phyloP scores from a whole-genome alignment of 1,140 invertebrate genomes.

The Rhopalosiphum maidis region DNA sequence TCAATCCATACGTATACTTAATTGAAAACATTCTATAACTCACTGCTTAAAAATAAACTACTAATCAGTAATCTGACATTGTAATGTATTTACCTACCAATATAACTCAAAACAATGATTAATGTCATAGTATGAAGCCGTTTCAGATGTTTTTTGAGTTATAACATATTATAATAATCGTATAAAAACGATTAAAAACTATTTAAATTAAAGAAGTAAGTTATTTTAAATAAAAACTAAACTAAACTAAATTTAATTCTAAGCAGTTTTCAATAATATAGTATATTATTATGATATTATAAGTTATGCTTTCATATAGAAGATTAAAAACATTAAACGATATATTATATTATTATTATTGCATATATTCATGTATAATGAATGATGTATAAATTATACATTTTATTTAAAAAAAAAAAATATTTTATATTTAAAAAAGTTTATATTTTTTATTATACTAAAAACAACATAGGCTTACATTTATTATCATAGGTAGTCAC shows the following conservation, averaged over 20 bases:
- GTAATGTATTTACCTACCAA: not conserved
- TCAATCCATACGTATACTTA: not conserved
- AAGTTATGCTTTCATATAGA: not conserved
- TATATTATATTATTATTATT: not conserved
- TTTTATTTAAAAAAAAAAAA: not conserved
- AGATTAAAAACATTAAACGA: not conserved
- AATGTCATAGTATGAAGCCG: not conserved
- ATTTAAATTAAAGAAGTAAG: not conserved
- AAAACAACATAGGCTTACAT: not conserved
- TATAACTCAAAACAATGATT: not conserved
- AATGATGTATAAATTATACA: not conserved
- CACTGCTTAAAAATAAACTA: not conserved
- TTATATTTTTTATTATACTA: not conserved
- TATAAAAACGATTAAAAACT: not conserved
- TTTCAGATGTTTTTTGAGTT: not conserved
- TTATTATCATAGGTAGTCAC: not conserved
- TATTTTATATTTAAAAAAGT: too few species aligned
- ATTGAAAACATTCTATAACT: not conserved
- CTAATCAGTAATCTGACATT: not conserved
- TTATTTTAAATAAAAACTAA: not conserved
- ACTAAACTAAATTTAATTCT: not conserved
- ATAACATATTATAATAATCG: not conserved
- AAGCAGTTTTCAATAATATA: not conserved
- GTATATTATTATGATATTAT: too few species aligned
- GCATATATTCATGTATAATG: not conserved